Evolutionary conservation across 1,140 invertebrate genomes (phyloP).

Genomic region (Prorops nasuta): DNA sequence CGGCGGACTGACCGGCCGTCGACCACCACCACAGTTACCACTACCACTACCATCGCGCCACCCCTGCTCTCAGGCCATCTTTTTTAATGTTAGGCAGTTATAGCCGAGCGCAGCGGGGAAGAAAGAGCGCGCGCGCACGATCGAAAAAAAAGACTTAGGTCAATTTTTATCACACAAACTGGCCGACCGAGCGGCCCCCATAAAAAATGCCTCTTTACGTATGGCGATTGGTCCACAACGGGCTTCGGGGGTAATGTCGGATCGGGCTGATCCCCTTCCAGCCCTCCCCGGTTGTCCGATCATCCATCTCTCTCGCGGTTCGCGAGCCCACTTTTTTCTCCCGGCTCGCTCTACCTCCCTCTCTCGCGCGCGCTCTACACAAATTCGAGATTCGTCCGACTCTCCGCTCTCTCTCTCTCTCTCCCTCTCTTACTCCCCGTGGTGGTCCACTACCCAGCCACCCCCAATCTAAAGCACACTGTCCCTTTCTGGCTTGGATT

Average conservation of each 20-base stretch:
- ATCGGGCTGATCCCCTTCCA: slow-evolving; percentile 36
- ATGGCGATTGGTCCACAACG: slow-evolving; percentile 56
- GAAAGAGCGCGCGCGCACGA: slow-evolving; percentile 27
- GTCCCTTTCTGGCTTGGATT: slow-evolving; percentile 25
- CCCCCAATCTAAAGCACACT: not conserved
- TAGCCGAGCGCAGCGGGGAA: slow-evolving; percentile 47
- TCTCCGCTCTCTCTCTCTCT: not conserved
- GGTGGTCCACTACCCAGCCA: not conserved
- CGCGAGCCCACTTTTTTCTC: slow-evolving; percentile 34
- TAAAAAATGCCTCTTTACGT: slow-evolving; percentile 60
- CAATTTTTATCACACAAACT: slow-evolving; percentile 59
- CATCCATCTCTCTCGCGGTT: slow-evolving; percentile 13
- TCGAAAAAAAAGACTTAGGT: slow-evolving; percentile 44
- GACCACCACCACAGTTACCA: too few species aligned
- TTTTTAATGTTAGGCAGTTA: slow-evolving; percentile 59
- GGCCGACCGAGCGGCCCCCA: slow-evolving; percentile 52
- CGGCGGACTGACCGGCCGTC: too few species aligned
- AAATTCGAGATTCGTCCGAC: slow-evolving; percentile 5
- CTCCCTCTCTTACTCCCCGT: not conserved
- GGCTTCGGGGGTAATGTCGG: slow-evolving; percentile 54
- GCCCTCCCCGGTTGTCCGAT: not conserved
- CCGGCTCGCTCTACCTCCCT: not conserved
- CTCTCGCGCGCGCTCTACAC: slow-evolving; percentile 24
- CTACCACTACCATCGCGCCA: slow-evolving; percentile 26
- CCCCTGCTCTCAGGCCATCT: slow-evolving; percentile 55